These are phyloP conservation scores for Amphiprion clarkii DNA, from an alignment of 2,797 vertebrate species.

Conservation along the genomic window DNA sequence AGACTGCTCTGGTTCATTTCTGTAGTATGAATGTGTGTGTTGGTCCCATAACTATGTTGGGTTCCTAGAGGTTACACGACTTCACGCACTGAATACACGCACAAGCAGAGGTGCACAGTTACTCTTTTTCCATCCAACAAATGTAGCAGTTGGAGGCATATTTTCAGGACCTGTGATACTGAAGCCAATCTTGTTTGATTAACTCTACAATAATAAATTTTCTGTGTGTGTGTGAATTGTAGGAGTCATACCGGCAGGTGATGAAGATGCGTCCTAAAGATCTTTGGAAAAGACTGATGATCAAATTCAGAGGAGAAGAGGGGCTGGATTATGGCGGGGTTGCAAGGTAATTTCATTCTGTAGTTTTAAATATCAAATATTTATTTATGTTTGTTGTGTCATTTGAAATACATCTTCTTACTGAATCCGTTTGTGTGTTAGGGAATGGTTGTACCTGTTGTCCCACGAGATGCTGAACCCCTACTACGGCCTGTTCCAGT, in stretches of 20 bases:
- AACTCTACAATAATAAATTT: background rate
- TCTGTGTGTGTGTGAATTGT: slow-evolving; percentile 7
- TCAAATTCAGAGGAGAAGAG: slow-evolving; percentile 98
- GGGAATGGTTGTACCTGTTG: slow-evolving; percentile 97
- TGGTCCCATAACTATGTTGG: background rate
- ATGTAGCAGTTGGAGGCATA: too few relatives aligned
- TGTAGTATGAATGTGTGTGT: background rate
- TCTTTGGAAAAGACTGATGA: slow-evolving; percentile 99
- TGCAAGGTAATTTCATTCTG: slow-evolving; percentile 87
- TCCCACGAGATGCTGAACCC: slow-evolving; percentile 99
- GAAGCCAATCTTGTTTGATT: slow-evolving; percentile 6
- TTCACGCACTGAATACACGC: background rate
- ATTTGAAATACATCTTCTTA: background rate
- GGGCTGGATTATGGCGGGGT: slow-evolving; percentile 98
- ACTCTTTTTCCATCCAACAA: background rate
- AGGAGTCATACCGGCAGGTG: slow-evolving; percentile 98
- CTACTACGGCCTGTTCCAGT: slow-evolving; percentile 98
- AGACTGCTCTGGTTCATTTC: slow-evolving; percentile 10
- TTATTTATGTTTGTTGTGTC: background rate
- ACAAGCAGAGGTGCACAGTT: background rate
- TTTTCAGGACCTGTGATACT: background rate
- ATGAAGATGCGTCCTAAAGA: slow-evolving; percentile 99
- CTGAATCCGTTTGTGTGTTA: slow-evolving; percentile 61
- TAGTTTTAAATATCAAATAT: background rate
- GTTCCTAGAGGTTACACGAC: background rate